A percentile compares a stretch with the other conserved stretches of the same genome.
phyloP scores from a whole-genome alignment of 2,797 vertebrate genomes.

The Bufotes viridis region DNA sequence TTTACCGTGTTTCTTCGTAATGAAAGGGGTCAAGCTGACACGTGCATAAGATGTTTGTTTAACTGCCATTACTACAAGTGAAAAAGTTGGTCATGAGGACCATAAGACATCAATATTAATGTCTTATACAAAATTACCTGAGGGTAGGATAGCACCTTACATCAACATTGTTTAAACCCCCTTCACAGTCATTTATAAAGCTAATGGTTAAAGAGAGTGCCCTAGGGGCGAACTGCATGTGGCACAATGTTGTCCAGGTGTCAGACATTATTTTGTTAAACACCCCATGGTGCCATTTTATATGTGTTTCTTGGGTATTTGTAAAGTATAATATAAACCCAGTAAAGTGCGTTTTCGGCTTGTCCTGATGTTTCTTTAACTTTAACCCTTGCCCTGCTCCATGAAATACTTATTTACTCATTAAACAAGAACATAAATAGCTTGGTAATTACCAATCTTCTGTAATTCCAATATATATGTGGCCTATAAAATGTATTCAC shows the following conservation, averaged over 20 bases:
- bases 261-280: conserved; percentile 51
- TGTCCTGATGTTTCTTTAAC: conserved; percentile 37
- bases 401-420: conserved; percentile 29
- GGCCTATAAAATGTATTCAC: neutral
- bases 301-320: conserved; percentile 44
- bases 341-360: conserved; percentile 47
- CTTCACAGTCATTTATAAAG: conserved; percentile 28
- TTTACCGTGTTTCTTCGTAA: neutral
- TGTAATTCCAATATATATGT: conserved; percentile 16
- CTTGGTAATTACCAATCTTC: conserved; percentile 13
- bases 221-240: conserved; percentile 38
- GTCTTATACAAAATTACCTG: conserved; percentile 20
- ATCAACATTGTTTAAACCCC: conserved; percentile 48
- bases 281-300: conserved; percentile 54
- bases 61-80: conserved; percentile 12
- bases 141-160: conserved; percentile 44
- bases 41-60: conserved; percentile 5
- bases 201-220: conserved; percentile 48
- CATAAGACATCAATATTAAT: conserved; percentile 31
- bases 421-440: conserved; percentile 17
- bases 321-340: conserved; percentile 55
- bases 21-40: neutral
- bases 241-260: conserved; percentile 41
- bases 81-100: conserved; percentile 11
- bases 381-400: conserved; percentile 32